These are phyloP conservation scores for Pterocles burchelli DNA, from an alignment of 2,113 vertebrate species.

Conservation along the genomic window DNA sequence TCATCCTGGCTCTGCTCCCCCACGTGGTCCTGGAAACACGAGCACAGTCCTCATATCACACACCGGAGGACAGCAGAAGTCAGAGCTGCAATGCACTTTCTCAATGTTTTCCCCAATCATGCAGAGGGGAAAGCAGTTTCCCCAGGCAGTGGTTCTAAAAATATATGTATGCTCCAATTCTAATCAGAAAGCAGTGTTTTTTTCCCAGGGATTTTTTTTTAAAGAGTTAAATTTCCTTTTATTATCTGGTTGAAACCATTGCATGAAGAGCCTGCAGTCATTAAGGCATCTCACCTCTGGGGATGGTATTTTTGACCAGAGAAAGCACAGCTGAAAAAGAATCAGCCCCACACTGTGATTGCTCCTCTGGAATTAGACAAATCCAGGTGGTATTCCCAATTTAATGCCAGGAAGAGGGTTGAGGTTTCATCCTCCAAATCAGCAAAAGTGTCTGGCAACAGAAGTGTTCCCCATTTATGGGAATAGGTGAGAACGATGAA, in stretches of 20 bases:
- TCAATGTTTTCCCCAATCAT: neutral
- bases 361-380: neutral
- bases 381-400: fast-evolving
- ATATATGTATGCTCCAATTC: fast-evolving
- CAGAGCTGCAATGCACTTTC: neutral
- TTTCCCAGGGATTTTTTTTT: neutral
- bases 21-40: fast-evolving
- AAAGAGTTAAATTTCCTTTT: neutral
- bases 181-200: neutral
- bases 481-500: neutral
- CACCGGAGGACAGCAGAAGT: neutral
- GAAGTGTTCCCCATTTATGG: neutral
- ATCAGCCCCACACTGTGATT: neutral
- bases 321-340: neutral
- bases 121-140: neutral
- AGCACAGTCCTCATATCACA: neutral
- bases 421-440: neutral
- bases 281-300: neutral
- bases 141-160: neutral
- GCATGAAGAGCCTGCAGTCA: neutral
- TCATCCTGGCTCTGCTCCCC: neutral
- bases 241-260: neutral
- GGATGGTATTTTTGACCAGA: neutral
- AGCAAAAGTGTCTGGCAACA: neutral
- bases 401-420: neutral